Evolutionary conservation across 1,140 invertebrate genomes (phyloP).

Genomic region (Cryptotermes secundus): DNA sequence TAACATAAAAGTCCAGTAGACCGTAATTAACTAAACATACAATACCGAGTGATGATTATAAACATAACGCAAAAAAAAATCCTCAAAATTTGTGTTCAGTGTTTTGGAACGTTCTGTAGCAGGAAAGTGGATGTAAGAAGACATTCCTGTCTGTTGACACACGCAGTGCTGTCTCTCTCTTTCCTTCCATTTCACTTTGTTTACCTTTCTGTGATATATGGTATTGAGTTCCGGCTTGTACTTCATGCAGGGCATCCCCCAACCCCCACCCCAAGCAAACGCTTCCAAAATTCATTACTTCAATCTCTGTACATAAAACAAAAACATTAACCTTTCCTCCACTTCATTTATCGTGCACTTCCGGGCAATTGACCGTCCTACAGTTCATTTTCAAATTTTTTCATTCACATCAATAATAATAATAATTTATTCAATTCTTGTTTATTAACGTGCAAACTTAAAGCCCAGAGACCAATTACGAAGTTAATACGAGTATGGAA

Average conservation of each 20-base stretch:
- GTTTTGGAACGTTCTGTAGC: neutral
- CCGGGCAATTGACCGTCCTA: neutral
- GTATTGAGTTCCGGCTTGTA: neutral
- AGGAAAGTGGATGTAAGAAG: neutral
- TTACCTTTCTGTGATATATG: neutral
- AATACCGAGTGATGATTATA: too few species aligned
- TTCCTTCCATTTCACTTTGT: neutral
- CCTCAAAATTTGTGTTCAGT: too few species aligned
- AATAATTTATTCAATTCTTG: too few species aligned
- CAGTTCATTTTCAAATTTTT: too few species aligned
- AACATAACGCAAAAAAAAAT: too few species aligned
- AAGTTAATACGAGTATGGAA: too few species aligned
- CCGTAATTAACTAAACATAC: too few species aligned
- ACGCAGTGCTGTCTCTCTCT: neutral
- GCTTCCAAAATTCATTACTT: neutral
- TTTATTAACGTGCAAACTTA: too few species aligned
- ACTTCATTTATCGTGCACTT: neutral
- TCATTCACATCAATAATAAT: too few species aligned
- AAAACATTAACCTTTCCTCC: neutral
- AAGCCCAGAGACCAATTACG: too few species aligned
- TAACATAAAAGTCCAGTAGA: too few species aligned
- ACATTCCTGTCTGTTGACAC: slow-evolving; percentile 13
- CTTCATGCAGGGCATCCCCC: neutral
- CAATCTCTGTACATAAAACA: neutral
- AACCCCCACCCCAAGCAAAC: neutral